Percentiles rank a stretch among this genome's conserved stretches.
Evolutionary conservation across 2,797 vertebrate species (phyloP).

Genomic region (Spinibarbus caldwelli): DNA sequence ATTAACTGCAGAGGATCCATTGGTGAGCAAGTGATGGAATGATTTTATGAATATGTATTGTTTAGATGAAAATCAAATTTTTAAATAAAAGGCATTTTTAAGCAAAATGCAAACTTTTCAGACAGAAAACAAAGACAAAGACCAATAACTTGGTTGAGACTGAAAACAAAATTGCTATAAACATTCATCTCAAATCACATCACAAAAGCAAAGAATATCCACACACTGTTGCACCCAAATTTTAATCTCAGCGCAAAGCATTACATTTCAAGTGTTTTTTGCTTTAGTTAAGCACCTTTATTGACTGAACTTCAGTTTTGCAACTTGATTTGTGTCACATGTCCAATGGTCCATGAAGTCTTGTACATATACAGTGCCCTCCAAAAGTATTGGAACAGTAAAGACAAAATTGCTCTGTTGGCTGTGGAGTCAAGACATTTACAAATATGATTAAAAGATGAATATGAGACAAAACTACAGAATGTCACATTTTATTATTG

Average conservation of each 20-base stretch:
- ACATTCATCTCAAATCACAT: background rate
- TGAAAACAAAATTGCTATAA: too few relatives aligned
- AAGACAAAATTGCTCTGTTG: too few relatives aligned
- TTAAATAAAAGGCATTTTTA: too few relatives aligned
- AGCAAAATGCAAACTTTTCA: too few relatives aligned
- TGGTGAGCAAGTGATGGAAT: background rate
- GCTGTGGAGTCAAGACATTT: too few relatives aligned
- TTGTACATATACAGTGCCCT: too few relatives aligned
- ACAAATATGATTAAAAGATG: too few relatives aligned
- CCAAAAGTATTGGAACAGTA: too few relatives aligned
- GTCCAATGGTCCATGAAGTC: background rate
- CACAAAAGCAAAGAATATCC: background rate
- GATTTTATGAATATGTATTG: too few relatives aligned
- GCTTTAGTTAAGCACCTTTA: background rate
- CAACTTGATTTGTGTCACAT: background rate
- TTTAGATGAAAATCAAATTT: background rate
- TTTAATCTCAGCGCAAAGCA: background rate
- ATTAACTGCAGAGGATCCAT: background rate
- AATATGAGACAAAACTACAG: too few relatives aligned
- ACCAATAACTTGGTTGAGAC: background rate
- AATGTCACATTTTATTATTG: too few relatives aligned
- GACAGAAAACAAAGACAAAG: background rate
- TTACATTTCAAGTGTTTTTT: background rate
- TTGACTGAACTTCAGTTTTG: background rate
- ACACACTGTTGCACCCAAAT: too few relatives aligned